phyloP scores from a whole-genome alignment of 2,797 vertebrate genomes.

The Neostethus bicornis region DNA sequence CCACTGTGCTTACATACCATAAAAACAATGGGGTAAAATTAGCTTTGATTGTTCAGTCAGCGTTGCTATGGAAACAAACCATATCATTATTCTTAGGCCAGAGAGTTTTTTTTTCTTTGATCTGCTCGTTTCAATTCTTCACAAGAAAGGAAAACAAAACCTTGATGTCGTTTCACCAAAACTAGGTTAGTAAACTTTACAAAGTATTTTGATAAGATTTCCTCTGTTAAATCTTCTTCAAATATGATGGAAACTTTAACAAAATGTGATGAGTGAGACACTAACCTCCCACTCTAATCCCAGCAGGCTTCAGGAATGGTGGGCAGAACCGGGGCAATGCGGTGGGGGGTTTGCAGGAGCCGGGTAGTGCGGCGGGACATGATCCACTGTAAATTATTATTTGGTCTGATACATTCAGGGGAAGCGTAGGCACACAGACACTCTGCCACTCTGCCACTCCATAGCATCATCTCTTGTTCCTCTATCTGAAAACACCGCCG shows the following conservation, averaged over 20 bases:
- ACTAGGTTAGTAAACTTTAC: too few species aligned
- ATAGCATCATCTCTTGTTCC: conserved; percentile 86
- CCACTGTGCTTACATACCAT: too few species aligned
- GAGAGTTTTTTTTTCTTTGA: not conserved
- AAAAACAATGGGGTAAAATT: too few species aligned
- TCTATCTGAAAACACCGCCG: conserved; percentile 86
- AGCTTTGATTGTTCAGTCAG: too few species aligned
- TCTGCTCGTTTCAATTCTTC: too few species aligned
- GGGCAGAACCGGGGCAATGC: conserved; percentile 89
- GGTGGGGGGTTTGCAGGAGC: conserved; percentile 92
- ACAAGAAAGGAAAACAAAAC: too few species aligned
- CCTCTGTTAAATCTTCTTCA: too few species aligned
- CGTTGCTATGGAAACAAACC: not conserved
- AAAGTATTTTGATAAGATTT: too few species aligned
- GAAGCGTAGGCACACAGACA: conserved; percentile 93
- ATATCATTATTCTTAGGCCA: conserved; percentile 7
- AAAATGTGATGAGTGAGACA: too few species aligned
- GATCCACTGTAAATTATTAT: conserved; percentile 94
- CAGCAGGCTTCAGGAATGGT: conserved; percentile 92
- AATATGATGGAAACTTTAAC: too few species aligned
- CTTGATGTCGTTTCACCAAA: too few species aligned
- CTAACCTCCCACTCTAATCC: conserved; percentile 81
- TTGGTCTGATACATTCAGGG: conserved; percentile 93
- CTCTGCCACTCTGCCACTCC: conserved; percentile 90
- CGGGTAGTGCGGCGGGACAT: conserved; percentile 94